Base-by-base conservation (phyloP, 2,113 vertebrate genomes). In the Calyptommatus sinebrachiatus region DNA sequence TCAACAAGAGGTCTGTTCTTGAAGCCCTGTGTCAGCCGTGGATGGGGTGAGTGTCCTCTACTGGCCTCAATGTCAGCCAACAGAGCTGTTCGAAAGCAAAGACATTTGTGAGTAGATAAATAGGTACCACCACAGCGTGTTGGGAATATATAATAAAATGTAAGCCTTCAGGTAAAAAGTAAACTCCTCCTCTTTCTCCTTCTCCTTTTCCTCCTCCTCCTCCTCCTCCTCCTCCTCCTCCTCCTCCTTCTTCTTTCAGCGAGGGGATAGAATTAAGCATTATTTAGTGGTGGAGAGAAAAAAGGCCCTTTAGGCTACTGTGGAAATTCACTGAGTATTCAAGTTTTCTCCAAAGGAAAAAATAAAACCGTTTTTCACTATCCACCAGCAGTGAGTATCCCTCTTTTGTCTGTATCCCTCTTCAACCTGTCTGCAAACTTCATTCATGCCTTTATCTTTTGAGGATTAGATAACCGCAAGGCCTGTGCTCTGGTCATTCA, bases 381-480 rank as follows among this genome's bases (percentile, higher is more conserved):
- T 41, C 75, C n/a, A 10, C 50, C 61, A 74, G 48, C 50, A 77
- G 60, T 72, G 35, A 8, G 8, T 12, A 41, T 14, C 5, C 24
- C 68, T 62, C 22, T 14, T 21, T 9, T 50, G 22, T 53, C 26
- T 73, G 53, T 22, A 50, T 84, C 80, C 63, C 63, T 62, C 61
- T 31, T 76, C 63, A 31, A 50, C 60, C 62, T 80, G 62, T 48
- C 73, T 1, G 35, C 53, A 67, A 53, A 71, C 41, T 66, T 83
- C 62, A 73, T 71, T 83, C 29, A 60, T 50, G 76, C 50, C 41
- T 24, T 80, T 68, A 62, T 80, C 69, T 76, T n/a, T 50, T 22
- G 50, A 9, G 62, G 62, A 73, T 84, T 60, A 68, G 78, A 77
- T 80, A 67, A 68, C 73, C n/a, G 24, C 74, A 48, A 62, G 45